These are phyloP conservation scores for Macrochelys suwanniensis DNA, from an alignment of 2,797 vertebrate species.

Conservation along the genomic window DNA sequence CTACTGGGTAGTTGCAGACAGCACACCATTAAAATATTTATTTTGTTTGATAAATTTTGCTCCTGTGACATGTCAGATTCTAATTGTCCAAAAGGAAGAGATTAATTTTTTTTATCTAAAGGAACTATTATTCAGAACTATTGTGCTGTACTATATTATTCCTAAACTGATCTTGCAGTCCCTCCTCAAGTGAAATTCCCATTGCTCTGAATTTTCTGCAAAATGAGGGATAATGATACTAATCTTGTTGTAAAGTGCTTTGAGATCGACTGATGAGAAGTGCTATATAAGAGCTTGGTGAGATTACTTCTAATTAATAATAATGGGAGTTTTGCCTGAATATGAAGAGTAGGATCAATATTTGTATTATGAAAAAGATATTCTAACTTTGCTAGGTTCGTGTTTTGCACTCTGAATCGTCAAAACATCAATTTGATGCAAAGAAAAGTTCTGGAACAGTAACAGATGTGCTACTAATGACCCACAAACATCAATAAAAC, in stretches of 20 bases:
- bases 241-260: constrained; percentile 27
- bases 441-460: not conserved
- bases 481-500: constrained; percentile 21
- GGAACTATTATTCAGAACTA: not conserved
- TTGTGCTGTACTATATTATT: constrained; percentile 3
- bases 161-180: constrained; percentile 32
- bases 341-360: constrained; percentile 47
- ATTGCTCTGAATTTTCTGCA: not conserved
- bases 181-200: not conserved
- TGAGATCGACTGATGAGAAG: constrained; percentile 53
- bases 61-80: not conserved
- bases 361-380: constrained; percentile 12
- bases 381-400: not conserved
- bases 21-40: constrained; percentile 61
- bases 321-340: constrained; percentile 38
- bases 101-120: constrained; percentile 8
- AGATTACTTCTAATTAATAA: constrained; percentile 37
- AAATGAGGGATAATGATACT: not conserved
- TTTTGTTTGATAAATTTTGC: constrained; percentile 32
- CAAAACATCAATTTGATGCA: not conserved
- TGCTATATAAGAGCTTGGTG: constrained; percentile 55
- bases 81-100: not conserved
- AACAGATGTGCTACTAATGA: not conserved
- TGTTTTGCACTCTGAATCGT: constrained; percentile 52
- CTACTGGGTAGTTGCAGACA: constrained; percentile 11